phyloP scores from a whole-genome alignment of 2,888 invertebrate genomes.

The Drosophila merina region DNA sequence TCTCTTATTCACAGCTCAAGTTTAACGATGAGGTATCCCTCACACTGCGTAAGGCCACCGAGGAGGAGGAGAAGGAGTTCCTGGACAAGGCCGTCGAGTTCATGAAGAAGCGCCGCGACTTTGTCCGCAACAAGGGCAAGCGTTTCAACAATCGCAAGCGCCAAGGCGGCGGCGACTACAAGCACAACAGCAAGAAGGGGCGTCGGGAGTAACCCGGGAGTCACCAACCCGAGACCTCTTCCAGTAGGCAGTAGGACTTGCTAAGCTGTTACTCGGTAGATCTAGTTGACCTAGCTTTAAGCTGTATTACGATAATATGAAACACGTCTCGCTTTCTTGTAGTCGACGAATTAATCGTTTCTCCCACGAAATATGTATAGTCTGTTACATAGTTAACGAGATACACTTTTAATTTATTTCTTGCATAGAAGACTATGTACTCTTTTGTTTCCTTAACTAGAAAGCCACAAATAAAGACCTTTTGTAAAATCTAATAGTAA shows the following conservation, averaged over 20 bases:
- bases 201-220: slow-evolving; percentile 56
- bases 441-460: slow-evolving; percentile 35
- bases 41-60: slow-evolving; percentile 86
- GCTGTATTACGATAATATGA: slow-evolving; percentile 21
- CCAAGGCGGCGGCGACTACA: slow-evolving; percentile 71
- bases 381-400: slow-evolving; percentile 44
- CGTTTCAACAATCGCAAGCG: slow-evolving; percentile 80
- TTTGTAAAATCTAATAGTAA: slow-evolving; percentile 44
- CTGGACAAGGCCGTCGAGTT: slow-evolving; percentile 87
- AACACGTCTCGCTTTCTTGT: slow-evolving; percentile 26
- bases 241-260: slow-evolving; percentile 15
- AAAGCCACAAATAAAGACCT: slow-evolving; percentile 50
- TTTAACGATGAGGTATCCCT: slow-evolving; percentile 85
- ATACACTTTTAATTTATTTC: slow-evolving; percentile 61
- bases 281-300: slow-evolving; percentile 68
- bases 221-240: slow-evolving; percentile 1
- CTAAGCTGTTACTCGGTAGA: slow-evolving; percentile 49
- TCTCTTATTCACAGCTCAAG: slow-evolving; percentile 72
- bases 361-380: slow-evolving; percentile 52
- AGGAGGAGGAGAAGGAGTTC: slow-evolving; percentile 89
- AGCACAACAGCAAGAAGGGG: slow-evolving; percentile 68
- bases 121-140: slow-evolving; percentile 70
- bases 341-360: slow-evolving; percentile 22
- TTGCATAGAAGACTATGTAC: slow-evolving; percentile 44
- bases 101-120: slow-evolving; percentile 86